Percentiles rank a stretch among this genome's conserved stretches.
These are phyloP conservation scores for Colius striatus DNA, from an alignment of 2,113 vertebrate species.

Conservation along the genomic window DNA sequence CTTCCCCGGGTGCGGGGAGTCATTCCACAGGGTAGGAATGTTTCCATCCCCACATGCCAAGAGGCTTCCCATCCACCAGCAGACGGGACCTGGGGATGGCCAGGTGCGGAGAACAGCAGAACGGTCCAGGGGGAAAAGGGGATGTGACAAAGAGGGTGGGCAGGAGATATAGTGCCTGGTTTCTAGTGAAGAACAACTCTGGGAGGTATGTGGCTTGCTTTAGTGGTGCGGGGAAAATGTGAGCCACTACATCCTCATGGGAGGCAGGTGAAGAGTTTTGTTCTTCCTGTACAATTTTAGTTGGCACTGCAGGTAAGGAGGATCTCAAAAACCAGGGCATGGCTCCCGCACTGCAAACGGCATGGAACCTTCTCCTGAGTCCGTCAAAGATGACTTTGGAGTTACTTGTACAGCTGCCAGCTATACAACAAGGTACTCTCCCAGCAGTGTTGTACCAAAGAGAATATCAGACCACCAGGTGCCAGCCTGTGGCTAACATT, in stretches of 20 bases:
- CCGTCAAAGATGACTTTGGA: neutral
- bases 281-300: neutral
- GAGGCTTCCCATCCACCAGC: neutral
- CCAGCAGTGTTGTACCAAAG: neutral
- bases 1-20: fast-evolving
- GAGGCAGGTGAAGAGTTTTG: neutral
- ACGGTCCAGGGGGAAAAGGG: fast-evolving
- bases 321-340: neutral
- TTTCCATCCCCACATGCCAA: neutral
- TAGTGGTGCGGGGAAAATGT: neutral
- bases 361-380: neutral
- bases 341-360: neutral
- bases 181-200: neutral
- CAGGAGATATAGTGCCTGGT: fast-evolving
- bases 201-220: neutral
- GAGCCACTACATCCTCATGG: too few relatives aligned
- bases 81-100: neutral
- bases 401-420: neutral
- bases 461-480: neutral
- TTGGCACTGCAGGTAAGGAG: neutral
- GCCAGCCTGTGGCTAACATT: neutral
- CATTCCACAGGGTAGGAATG: neutral
- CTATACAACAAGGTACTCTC: neutral
- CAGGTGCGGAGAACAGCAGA: neutral
- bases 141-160: fast-evolving